Evolutionary conservation across 2,888 invertebrate species (phyloP).

Genomic region (Cenopis cana): DNA sequence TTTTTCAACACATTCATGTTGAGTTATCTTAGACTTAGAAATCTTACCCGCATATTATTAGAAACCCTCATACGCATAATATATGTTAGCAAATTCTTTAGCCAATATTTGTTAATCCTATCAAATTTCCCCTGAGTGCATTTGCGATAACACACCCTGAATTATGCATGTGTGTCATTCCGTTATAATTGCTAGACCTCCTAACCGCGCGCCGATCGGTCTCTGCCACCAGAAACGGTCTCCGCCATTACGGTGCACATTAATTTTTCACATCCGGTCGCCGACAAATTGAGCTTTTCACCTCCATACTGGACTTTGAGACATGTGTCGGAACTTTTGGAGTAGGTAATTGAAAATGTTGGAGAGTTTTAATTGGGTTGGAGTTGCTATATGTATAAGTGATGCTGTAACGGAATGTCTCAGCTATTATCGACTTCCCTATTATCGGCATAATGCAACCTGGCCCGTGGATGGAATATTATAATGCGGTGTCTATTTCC

Average conservation of each 20-base stretch:
- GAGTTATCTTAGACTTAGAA: too few species aligned
- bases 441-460: too few species aligned
- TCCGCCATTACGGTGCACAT: slow-evolving; percentile 69
- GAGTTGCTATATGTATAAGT: background rate
- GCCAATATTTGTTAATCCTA: background rate
- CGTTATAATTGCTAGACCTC: slow-evolving; percentile 57
- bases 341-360: slow-evolving; percentile 30
- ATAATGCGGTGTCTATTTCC: too few species aligned
- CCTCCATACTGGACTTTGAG: slow-evolving; percentile 45
- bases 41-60: too few species aligned
- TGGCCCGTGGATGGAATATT: too few species aligned
- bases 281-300: slow-evolving; percentile 69
- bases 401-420: too few species aligned
- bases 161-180: slow-evolving; percentile 43
- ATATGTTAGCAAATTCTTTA: background rate
- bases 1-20: too few species aligned
- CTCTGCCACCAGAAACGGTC: slow-evolving; percentile 60
- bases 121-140: background rate
- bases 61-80: background rate
- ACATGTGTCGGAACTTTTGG: slow-evolving; percentile 33
- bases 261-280: slow-evolving; percentile 75
- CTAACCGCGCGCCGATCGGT: slow-evolving; percentile 59
- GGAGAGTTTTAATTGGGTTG: background rate
- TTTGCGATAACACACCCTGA: slow-evolving; percentile 11
- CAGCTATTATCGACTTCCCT: too few species aligned